These are phyloP conservation scores for Thermophis baileyi DNA, from an alignment of 2,113 vertebrate species.

Conservation along the genomic window DNA sequence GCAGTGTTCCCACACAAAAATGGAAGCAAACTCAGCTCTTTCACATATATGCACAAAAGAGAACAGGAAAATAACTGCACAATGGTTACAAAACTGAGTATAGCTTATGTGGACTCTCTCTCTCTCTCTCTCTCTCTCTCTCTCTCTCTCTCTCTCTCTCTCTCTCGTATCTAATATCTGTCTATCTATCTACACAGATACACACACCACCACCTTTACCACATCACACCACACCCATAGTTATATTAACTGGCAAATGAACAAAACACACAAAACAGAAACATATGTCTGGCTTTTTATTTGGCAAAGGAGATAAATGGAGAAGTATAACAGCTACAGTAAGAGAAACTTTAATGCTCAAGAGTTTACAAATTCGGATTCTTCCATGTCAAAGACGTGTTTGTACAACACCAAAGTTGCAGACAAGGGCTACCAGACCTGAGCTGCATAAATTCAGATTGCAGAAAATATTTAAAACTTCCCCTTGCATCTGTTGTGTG, in stretches of 20 bases:
- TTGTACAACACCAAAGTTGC: neutral
- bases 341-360: neutral
- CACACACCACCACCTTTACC: neutral
- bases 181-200: neutral
- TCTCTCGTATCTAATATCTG: neutral
- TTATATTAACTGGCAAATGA: neutral
- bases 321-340: neutral
- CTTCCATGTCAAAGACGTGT: neutral
- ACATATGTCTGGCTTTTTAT: neutral
- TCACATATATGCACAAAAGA: neutral
- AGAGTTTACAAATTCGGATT: neutral
- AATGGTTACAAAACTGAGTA: neutral
- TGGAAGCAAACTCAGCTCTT: conserved; percentile 11
- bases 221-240: neutral
- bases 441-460: neutral
- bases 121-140: neutral
- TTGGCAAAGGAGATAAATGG: neutral
- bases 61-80: neutral
- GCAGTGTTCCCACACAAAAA: conserved; percentile 1
- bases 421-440: neutral
- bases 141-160: neutral
- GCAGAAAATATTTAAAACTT: neutral
- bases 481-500: neutral
- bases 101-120: neutral
- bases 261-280: neutral